Evolutionary conservation across 1,140 invertebrate species (phyloP), one percentile per base, ranked within the genome.

Genomic region (Cephus cinctus): DNA sequence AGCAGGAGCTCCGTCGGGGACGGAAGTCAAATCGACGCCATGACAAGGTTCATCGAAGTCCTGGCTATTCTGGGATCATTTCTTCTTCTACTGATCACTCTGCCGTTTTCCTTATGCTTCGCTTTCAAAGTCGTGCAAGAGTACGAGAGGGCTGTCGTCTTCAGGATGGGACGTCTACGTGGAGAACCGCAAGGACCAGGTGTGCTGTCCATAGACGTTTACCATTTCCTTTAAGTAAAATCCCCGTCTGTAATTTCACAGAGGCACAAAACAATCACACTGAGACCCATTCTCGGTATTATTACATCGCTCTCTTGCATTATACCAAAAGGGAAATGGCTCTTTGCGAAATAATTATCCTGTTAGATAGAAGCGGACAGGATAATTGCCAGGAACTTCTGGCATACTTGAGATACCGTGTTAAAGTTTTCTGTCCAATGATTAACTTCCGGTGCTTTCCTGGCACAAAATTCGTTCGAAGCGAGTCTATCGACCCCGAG

Each of bases 121-220:
- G 89, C 87, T 68, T 90, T 92, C 68, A 93, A 93, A 81, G 83
- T 87, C 18, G 85, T 89, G 1, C 86, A 88, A 63, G 86, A 90
- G 65, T 90, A 90, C 61, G 87, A 90, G 68, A 76, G 88, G 61
- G 87, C 87, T 1, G 85, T 90, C 2, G 86, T 90, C 52, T 86
- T 92, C 60, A 75, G 87, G 12, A 78, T 90, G 50, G 88, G 87
- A 21, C 76, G 86, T 52, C 64, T 90, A 11, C 71, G 83, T 43
- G 87, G 88, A 23, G 88, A 83, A 3, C 86, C 89, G 8, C 80
- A 82, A 63, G 90, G 89, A 15, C 91, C 88, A 32, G 90, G 89
- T 14, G 83, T 91, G 14, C 36, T 18, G 12, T 11, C 8, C 23
- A 9, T 22, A 42, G 20, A 31, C n/a, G 11, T 18, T 38, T 40